Percentiles rank a stretch among this genome's conserved stretches.
phyloP scores from a whole-genome alignment of 2,888 invertebrate genomes.

The Agrochola macilenta region DNA sequence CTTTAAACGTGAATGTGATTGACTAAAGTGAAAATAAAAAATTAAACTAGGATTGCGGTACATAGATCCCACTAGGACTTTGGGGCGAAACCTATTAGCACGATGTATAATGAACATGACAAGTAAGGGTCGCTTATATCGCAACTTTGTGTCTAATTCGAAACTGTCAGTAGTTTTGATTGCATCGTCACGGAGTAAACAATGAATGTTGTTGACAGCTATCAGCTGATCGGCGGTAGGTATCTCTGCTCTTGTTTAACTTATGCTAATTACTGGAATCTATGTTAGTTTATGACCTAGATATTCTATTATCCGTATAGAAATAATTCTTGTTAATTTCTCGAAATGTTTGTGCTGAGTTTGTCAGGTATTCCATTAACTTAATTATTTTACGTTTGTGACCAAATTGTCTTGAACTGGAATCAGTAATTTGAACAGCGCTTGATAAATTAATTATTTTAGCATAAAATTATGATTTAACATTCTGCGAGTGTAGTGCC shows the following conservation, averaged over 20 bases:
- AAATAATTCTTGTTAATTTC: slow-evolving; percentile 14
- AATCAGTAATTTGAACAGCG: slow-evolving; percentile 17
- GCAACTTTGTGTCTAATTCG: slow-evolving; percentile 63
- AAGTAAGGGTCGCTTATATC: slow-evolving; percentile 62
- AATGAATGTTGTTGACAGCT: slow-evolving; percentile 67
- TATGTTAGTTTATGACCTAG: not conserved
- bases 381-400: slow-evolving; percentile 24
- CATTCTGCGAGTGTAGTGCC: slow-evolving; percentile 32
- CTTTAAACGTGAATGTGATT: slow-evolving; percentile 61
- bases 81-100: slow-evolving; percentile 62
- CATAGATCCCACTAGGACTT: slow-evolving; percentile 40
- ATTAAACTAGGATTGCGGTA: slow-evolving; percentile 43
- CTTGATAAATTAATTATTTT: slow-evolving; percentile 39
- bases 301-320: not conserved
- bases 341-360: slow-evolving; percentile 14
- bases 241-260: slow-evolving; percentile 43
- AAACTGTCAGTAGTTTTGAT: slow-evolving; percentile 67
- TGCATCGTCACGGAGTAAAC: slow-evolving; percentile 59
- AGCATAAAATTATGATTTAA: slow-evolving; percentile 42
- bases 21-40: slow-evolving; percentile 59
- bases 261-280: slow-evolving; percentile 12
- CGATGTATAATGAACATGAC: slow-evolving; percentile 66
- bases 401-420: slow-evolving; percentile 15
- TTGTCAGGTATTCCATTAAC: slow-evolving; percentile 5
- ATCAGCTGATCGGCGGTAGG: slow-evolving; percentile 71